Evolutionary conservation across 2,797 vertebrate genomes (phyloP), one percentile per base, ranked within the genome.

Genomic region (Rhynchonycteris naso): DNA sequence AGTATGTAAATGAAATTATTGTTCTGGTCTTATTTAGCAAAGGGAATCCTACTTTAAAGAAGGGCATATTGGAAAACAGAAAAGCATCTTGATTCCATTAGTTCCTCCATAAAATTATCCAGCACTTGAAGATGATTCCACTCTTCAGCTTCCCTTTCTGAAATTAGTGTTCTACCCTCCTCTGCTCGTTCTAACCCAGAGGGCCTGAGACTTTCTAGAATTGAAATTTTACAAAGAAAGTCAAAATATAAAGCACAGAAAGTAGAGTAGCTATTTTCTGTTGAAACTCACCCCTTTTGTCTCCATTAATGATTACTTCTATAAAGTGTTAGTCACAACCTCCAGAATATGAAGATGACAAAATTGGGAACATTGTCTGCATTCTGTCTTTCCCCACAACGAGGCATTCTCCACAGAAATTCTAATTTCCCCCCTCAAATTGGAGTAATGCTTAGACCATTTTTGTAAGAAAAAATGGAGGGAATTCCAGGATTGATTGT

Each of bases 181-280:
- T 76, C 33, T 30, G 4, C 24, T 56, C 94, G 0, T 50, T 84
- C 63, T 88, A 91, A 68, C 5, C 3, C 26, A 61, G 26, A 61
- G 9, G 76, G 1, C 2, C 33, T 11, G 33, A 58, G 47, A 38
- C 66, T 80, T 90, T 75, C 76, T 71, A 81, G 58, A 58, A 56
- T 16, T 52, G 69, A 89, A 86, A 89, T 75, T 69, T 91, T 74
- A 68, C 65, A 50, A 22, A 95, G 63, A 90, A 82, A 86, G 43
- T 33, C 43, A 47, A 54, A 22, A 7, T 35, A n/a, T 59, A 79
- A 91, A 87, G 28, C 50, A 88, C 35, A 66, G 30, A 84, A 75
- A 75, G 22, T 28, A 61, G 56, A 82, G 8, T 8, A 79, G 19
- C 6, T 63, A 47, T 79, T 22, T 18, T 82, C n/a, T 22, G 19